Base-by-base conservation (phyloP, 2,113 vertebrate genomes). In the Phainopepla nitens region DNA sequence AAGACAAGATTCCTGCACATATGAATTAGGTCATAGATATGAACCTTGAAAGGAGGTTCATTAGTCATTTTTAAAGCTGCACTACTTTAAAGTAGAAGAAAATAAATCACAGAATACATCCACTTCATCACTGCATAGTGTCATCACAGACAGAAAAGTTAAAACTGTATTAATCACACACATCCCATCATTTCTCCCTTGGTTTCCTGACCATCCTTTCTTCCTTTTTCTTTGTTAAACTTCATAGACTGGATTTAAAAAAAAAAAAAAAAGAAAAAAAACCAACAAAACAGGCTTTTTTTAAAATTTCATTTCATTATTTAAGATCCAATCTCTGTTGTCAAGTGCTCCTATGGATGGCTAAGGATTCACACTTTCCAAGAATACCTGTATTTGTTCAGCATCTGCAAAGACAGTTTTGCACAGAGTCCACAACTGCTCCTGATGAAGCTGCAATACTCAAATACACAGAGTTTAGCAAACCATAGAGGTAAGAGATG, bases 11-110 rank as follows among this genome's bases (percentile, higher is more conserved):
- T 96, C 90, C 95, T 89, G 41, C 82, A 86, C 83, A 94, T 50
- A 72, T 44, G 91, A 97, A 93, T 91, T 82, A 89, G 75, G 90
- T 96, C 95, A 96, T 18, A 82, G 78, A 82, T 82, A 94, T 35
- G 83, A 93, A 90, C 82, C 80, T 91, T 94, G 82, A 88, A 93
- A 95, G n/a, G 53, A 88, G 73, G 47, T 94, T 93, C 95, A 95
- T 97, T 82, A 96, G 90, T 95, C 94, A 96, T 93, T 95, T 95
- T 92, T 96, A 96, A 77, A 92, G 86, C 71, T 87, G 66, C 31
- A 56, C 28, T 93, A 35, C 77, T 93, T 96, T 89, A 87, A 95
- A 94, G 65, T 35, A 42, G 44, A 94, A 84, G 77, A 64, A 94
- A 93, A 95, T 95, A 87, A 95, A 93, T 94, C 90, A 86, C 60